phyloP scores from a whole-genome alignment of 2,797 vertebrate species.

The Spinus olivaceus region DNA sequence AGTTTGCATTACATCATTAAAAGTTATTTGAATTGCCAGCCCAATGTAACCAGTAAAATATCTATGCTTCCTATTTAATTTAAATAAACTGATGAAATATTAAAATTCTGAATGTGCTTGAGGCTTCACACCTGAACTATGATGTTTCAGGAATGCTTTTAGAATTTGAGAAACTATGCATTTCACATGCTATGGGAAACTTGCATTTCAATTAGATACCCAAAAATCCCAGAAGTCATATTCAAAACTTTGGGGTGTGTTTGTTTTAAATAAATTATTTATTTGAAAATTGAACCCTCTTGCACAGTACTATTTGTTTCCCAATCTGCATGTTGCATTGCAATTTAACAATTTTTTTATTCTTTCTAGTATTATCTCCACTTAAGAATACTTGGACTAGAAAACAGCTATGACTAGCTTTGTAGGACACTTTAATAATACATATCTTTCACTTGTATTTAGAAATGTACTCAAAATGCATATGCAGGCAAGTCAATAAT shows the following conservation, averaged over 20 bases:
- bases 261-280: not conserved
- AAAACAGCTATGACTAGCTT: not conserved
- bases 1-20: constrained; percentile 32
- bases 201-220: not conserved
- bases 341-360: not conserved
- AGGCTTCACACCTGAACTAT: constrained; percentile 47
- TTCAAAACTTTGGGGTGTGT: not conserved
- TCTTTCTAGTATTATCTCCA: constrained; percentile 10
- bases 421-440: not conserved
- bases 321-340: not conserved
- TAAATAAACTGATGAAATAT: not conserved
- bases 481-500: not conserved
- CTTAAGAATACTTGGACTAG: not conserved
- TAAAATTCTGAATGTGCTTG: not conserved
- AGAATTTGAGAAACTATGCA: not conserved
- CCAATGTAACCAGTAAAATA: not conserved
- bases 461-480: not conserved
- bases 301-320: constrained; percentile 22
- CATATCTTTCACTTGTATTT: not conserved
- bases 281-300: not conserved
- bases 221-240: not conserved
- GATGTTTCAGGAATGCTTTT: constrained; percentile 33
- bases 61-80: not conserved
- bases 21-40: constrained; percentile 1
- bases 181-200: no score